Evolutionary conservation across 2,113 vertebrate genomes (phyloP).

Genomic region (Hippocampus barbouri): DNA sequence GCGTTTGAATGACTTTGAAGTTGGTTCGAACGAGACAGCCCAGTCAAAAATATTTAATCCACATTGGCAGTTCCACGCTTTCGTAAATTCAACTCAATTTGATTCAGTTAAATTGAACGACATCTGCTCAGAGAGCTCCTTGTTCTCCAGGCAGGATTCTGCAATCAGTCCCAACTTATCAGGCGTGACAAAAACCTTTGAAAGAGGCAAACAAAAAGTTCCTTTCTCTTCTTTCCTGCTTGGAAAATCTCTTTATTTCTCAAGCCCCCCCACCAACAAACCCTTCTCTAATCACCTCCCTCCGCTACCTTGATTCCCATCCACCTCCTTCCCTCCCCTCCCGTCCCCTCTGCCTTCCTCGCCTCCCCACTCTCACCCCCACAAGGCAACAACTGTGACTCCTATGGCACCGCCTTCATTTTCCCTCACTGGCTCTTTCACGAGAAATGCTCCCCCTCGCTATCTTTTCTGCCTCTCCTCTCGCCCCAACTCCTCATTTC

Average conservation of each 20-base stretch:
- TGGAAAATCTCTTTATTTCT: slow-evolving; percentile 57
- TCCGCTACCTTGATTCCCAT: slow-evolving; percentile 28
- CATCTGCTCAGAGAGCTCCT: not conserved
- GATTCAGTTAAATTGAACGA: not conserved
- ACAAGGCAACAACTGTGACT: slow-evolving; percentile 29
- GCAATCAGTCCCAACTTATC: slow-evolving; percentile 38
- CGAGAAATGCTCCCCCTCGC: slow-evolving; percentile 25
- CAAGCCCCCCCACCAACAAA: slow-evolving; percentile 28
- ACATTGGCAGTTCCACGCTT: too few relatives aligned
- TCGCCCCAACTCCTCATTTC: slow-evolving; percentile 33
- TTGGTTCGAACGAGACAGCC: too few relatives aligned
- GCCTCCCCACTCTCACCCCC: slow-evolving; percentile 48
- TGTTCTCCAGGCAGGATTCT: slow-evolving; percentile 32
- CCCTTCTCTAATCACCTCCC: slow-evolving; percentile 27
- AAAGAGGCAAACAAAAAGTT: slow-evolving; percentile 59
- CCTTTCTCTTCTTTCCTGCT: slow-evolving; percentile 53
- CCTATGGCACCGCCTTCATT: slow-evolving; percentile 50
- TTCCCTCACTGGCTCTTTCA: slow-evolving; percentile 57
- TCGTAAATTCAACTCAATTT: too few relatives aligned
- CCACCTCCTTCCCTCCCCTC: slow-evolving; percentile 26
- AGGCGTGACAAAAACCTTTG: slow-evolving; percentile 54
- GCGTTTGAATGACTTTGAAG: too few relatives aligned
- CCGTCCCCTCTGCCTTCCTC: slow-evolving; percentile 21
- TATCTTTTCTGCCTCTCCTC: slow-evolving; percentile 12
- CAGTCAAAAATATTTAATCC: too few relatives aligned